Evolutionary conservation across 2,113 vertebrate species (phyloP).

Genomic region (Corvus moneduloides): DNA sequence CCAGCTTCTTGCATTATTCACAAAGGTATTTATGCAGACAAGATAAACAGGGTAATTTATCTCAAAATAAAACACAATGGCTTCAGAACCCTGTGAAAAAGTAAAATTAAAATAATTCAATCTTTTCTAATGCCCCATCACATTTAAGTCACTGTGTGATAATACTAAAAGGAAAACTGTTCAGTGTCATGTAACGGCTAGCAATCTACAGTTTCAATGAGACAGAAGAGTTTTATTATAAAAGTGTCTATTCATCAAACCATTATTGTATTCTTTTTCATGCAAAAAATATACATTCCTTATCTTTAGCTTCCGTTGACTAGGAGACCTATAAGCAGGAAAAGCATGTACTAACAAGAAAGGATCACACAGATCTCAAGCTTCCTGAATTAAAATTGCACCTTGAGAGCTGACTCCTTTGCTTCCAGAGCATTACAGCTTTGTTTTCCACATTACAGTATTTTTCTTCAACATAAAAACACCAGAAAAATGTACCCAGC

Average conservation of each 20-base stretch:
- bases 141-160: constrained; percentile 49
- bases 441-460: background rate
- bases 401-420: background rate
- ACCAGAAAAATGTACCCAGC: background rate
- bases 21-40: constrained; percentile 54
- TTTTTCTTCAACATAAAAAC: background rate
- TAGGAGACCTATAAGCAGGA: background rate
- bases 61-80: constrained; percentile 62
- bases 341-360: background rate
- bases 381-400: background rate
- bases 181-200: constrained; percentile 20
- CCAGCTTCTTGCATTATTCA: constrained; percentile 59
- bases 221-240: constrained; percentile 15
- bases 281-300: background rate
- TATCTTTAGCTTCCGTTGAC: background rate
- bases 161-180: constrained; percentile 33
- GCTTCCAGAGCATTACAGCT: background rate
- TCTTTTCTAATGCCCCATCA: constrained; percentile 46
- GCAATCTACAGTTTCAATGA: constrained; percentile 9
- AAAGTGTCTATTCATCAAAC: constrained; percentile 43
- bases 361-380: background rate
- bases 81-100: constrained; percentile 31
- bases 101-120: constrained; percentile 55
- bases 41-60: constrained; percentile 72
- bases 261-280: background rate